A percentile compares a stretch with the other conserved stretches of the same genome.
phyloP scores from a whole-genome alignment of 2,113 vertebrate species.

The Dipodomys stephensi region DNA sequence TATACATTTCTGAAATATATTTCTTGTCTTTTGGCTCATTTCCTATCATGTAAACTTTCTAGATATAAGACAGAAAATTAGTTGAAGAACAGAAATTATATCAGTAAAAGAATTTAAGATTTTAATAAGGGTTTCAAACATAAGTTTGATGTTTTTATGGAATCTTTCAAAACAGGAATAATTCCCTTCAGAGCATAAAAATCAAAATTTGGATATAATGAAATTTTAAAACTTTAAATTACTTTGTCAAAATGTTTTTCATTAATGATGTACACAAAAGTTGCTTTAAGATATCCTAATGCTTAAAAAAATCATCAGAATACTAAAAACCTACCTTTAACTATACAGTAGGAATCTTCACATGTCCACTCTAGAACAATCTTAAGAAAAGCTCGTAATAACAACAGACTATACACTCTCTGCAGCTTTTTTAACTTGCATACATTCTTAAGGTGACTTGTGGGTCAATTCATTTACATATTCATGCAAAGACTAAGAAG shows the following conservation, averaged over 20 bases:
- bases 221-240: background rate
- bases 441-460: background rate
- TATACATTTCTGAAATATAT: background rate
- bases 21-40: background rate
- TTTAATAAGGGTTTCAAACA: background rate
- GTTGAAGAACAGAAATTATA: slow-evolving; percentile 44
- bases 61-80: background rate
- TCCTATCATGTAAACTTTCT: background rate
- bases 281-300: slow-evolving; percentile 11
- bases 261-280: background rate
- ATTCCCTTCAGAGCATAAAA: background rate
- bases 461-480: background rate
- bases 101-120: background rate
- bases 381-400: background rate
- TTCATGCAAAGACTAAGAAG: background rate
- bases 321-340: background rate
- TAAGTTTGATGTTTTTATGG: background rate
- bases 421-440: background rate
- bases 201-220: slow-evolving; percentile 9
- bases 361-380: background rate
- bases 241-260: slow-evolving; percentile 4
- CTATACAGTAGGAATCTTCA: background rate
- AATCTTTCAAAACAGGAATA: slow-evolving; percentile 18
- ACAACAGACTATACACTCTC: background rate
- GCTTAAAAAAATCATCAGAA: background rate